Base-by-base conservation (phyloP, 2,797 vertebrate genomes). In the Semaprochilodus insignis region DNA sequence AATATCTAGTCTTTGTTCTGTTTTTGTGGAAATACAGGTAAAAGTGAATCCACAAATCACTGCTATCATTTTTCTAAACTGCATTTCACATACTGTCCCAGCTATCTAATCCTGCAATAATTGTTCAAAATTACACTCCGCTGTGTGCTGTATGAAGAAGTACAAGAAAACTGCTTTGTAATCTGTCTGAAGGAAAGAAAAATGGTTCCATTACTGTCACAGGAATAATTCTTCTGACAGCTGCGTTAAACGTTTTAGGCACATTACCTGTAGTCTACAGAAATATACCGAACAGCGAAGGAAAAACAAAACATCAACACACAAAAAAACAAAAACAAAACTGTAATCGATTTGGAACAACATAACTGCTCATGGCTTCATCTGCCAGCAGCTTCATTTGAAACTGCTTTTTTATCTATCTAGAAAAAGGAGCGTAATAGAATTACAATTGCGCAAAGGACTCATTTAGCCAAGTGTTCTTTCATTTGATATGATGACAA, bases 321-420 rank as follows among this genome's bases (percentile, higher is more conserved):
- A 31, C 1, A 31, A 31, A 31, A 31, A 48, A 48, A 48, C 8
- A 48, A 48, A 48, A 48, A 2, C 25, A 60, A 23, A 4, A 1
- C 73, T 55, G 65, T 74, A 85, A 75, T 71, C 65, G 80, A 79
- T 57, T 79, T 21, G 52, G 78, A 76, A 60, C 36, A 65, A 80
- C 52, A 66, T 77, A 48, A 65, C 74, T n/a, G 51, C 74, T 85
- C 54, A 57, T 81, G 27, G 54, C 25, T 81, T 66, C 4, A 70
- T 54, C 59, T 69, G 27, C 67, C 74, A 70, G 66, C 63, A 63
- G 31, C 54, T 65, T 67, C 77, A 81, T 75, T 65, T 85, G 83
- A 82, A 84, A 80, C 81, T 85, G 83, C 44, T 7, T 82, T 66
- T 66, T 31, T 63, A 86, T 81, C 77, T 67, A 25, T 59, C 84